phyloP scores from a whole-genome alignment of 2,113 vertebrate species.

The Ophthalmolycus amberensis region DNA sequence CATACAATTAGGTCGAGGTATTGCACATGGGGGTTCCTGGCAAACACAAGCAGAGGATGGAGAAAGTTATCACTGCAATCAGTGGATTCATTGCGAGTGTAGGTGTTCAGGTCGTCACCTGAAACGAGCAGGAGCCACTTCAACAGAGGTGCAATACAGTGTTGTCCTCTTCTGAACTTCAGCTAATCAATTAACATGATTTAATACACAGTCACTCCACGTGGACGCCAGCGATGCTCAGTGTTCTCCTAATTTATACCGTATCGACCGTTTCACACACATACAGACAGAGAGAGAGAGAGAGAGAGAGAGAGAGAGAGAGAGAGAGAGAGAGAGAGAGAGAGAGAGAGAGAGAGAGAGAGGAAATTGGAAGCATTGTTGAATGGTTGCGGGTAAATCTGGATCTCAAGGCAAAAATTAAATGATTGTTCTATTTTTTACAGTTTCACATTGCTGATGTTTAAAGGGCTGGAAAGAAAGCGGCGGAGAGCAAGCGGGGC shows the following conservation, averaged over 20 bases:
- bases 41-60: neutral
- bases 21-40: neutral
- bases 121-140: constrained; percentile 44
- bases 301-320: neutral
- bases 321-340: neutral
- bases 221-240: constrained; percentile 39
- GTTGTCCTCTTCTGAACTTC: constrained; percentile 70
- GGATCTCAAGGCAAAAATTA: constrained; percentile 42
- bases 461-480: constrained; percentile 50
- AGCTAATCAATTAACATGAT: constrained; percentile 74
- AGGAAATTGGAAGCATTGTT: constrained; percentile 8
- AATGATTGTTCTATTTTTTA: constrained; percentile 65
- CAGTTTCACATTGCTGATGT: constrained; percentile 59
- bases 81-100: constrained; percentile 34
- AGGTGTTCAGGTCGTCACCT: constrained; percentile 57
- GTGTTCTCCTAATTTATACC: constrained; percentile 67
- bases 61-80: neutral
- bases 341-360: neutral
- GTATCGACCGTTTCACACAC: constrained; percentile 60
- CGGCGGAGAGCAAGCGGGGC: constrained; percentile 35
- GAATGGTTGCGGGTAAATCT: constrained; percentile 49
- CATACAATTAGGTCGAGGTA: neutral
- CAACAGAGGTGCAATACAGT: constrained; percentile 27
- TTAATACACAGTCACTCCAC: constrained; percentile 61
- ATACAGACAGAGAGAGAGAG: neutral